Conservation (phyloP, 2,113 vertebrate genomes). For the human (Homo sapiens) region DNA sequence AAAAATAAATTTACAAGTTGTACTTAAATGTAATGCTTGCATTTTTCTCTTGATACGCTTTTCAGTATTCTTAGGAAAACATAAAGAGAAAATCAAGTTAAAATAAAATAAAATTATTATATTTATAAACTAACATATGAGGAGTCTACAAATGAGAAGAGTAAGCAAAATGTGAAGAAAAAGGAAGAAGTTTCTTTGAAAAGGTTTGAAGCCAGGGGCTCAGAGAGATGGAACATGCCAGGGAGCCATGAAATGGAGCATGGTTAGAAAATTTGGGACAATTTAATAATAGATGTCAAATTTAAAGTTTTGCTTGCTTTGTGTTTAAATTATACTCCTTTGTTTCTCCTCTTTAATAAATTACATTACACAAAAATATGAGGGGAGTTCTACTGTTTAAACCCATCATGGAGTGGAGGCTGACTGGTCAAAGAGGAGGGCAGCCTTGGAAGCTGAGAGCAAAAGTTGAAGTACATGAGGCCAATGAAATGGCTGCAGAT, state of each 20-base stretch:
- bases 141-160: not conserved
- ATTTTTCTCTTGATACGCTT: not conserved
- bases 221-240: not conserved
- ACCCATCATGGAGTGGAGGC: not conserved
- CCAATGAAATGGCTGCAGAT: not conserved
- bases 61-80: not conserved
- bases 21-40: not conserved
- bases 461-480: not conserved
- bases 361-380: not conserved
- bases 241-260: not conserved
- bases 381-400: not conserved
- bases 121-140: not conserved
- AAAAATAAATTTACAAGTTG: not conserved
- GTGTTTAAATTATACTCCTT: not conserved
- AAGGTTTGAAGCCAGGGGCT: not conserved
- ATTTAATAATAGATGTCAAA: not conserved
- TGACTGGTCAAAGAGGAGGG: not conserved
- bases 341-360: not conserved
- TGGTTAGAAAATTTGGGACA: not conserved
- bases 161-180: not conserved
- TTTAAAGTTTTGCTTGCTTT: not conserved
- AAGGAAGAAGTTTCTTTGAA: not conserved
- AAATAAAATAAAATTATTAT: not conserved
- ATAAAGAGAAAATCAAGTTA: not conserved
- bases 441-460: not conserved